Evolutionary conservation across 2,113 vertebrate genomes (phyloP).

Genomic region (Mirza zaza): DNA sequence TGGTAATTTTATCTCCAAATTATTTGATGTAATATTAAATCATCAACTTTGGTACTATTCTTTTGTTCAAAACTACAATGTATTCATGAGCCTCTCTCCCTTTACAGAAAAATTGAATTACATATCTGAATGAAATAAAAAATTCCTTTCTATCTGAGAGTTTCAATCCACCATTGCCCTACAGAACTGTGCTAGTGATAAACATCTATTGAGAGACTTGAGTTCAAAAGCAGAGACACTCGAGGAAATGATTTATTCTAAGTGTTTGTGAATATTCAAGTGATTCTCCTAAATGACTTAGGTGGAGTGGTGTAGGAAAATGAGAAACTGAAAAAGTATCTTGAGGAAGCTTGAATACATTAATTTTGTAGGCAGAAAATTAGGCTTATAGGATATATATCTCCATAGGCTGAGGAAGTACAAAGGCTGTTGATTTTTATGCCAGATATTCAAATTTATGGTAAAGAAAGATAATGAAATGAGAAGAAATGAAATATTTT

Average conservation of each 20-base stretch:
- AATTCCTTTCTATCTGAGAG: not conserved
- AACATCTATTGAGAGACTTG: not conserved
- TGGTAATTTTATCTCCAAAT: not conserved
- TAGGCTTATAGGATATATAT: not conserved
- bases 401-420: not conserved
- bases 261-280: not conserved
- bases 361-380: not conserved
- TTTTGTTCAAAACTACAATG: not conserved
- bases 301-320: not conserved
- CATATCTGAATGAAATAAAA: not conserved
- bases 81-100: not conserved
- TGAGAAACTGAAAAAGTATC: not conserved
- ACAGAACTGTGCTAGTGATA: not conserved
- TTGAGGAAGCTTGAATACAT: not conserved
- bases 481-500: not conserved
- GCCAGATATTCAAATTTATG: not conserved
- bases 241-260: conserved; percentile 30
- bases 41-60: not conserved
- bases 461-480: not conserved
- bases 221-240: not conserved
- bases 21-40: not conserved
- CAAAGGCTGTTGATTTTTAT: not conserved
- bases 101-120: not conserved
- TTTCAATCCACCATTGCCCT: not conserved
- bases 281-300: not conserved